Evolutionary conservation across 2,888 invertebrate genomes (phyloP).

Genomic region (Drosophila buzzatii): DNA sequence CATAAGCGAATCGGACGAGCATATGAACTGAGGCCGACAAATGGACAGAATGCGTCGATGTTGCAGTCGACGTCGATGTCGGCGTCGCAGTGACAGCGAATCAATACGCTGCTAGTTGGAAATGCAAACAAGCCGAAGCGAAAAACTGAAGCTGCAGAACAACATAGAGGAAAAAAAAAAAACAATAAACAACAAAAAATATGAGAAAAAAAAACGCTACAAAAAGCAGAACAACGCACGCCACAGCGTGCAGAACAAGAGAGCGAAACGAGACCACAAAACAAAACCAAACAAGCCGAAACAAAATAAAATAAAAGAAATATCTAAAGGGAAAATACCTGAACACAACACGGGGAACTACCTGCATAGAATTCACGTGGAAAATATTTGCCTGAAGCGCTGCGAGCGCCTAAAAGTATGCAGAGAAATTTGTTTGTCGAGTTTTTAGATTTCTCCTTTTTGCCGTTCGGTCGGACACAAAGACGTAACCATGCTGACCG

Average conservation of each 20-base stretch:
- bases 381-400: conserved; percentile 33
- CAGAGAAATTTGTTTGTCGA: conserved; percentile 50
- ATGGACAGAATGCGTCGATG: conserved; percentile 65
- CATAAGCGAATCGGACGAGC: conserved; percentile 28
- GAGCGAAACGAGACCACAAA: conserved; percentile 15
- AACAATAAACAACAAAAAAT: neutral
- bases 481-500: conserved; percentile 73
- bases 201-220: conserved; percentile 8
- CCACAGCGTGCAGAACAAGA: conserved; percentile 45
- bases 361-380: conserved; percentile 46
- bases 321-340: conserved; percentile 24
- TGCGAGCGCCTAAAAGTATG: conserved; percentile 61
- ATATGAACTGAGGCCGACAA: conserved; percentile 54
- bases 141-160: conserved; percentile 28
- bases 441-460: conserved; percentile 45
- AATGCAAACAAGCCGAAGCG: conserved; percentile 50
- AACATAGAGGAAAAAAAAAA: neutral
- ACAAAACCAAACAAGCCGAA: conserved; percentile 43
- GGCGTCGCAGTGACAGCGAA: conserved; percentile 53
- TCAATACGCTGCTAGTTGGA: conserved; percentile 62
- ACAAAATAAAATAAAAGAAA: conserved; percentile 21
- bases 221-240: conserved; percentile 26
- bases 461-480: conserved; percentile 49
- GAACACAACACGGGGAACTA: conserved; percentile 19
- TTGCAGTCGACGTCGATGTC: conserved; percentile 18